Conservation (phyloP, 2,113 vertebrate species). For the Prietella phreatophila region DNA sequence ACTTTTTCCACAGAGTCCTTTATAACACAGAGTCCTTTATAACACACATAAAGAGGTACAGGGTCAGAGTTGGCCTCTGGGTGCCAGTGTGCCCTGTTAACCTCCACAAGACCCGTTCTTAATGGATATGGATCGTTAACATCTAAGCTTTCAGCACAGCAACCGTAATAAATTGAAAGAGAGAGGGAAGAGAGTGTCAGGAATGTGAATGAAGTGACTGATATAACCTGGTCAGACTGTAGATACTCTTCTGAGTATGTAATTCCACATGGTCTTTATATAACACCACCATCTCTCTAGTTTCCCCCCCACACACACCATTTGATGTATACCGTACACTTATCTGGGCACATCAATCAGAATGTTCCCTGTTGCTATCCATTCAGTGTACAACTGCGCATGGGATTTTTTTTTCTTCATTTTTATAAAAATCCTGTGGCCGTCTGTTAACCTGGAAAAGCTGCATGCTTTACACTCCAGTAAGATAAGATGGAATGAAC, state of each 20-base stretch:
- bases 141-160: background rate
- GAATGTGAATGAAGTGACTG: conserved; percentile 6
- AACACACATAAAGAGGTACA: background rate
- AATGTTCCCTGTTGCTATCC: background rate
- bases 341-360: background rate
- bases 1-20: background rate
- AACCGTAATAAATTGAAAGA: background rate
- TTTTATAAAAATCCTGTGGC: background rate
- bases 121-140: background rate
- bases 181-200: too few relatives aligned
- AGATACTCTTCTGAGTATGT: background rate
- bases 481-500: too few relatives aligned
- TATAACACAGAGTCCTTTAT: background rate
- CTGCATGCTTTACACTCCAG: background rate
- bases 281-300: conserved; percentile 16
- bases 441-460: background rate
- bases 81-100: background rate
- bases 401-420: background rate
- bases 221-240: background rate
- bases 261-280: conserved; percentile 22
- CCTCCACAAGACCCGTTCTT: background rate
- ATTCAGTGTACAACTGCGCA: conserved; percentile 6
- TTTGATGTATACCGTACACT: conserved; percentile 2
- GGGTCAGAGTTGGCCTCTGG: background rate
- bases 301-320: conserved; percentile 6